Base-by-base conservation (phyloP, 2,113 vertebrate genomes). In the Aldabrachelys gigantea region DNA sequence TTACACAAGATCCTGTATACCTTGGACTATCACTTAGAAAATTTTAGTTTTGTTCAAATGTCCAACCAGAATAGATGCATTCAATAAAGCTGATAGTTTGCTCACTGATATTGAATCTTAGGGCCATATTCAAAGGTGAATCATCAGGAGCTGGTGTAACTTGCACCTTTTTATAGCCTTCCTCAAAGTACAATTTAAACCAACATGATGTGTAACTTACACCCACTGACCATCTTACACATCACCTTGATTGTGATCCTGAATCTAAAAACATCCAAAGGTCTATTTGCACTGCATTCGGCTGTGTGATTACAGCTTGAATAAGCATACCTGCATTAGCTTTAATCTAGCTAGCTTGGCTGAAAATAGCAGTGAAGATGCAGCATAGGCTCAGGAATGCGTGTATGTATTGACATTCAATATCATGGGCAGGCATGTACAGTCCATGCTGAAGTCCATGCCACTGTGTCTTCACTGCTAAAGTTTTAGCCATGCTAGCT, bases 1-100 rank as follows among this genome's bases (percentile, higher is more conserved):
- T 56, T 56, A 56, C 9, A 56, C 54, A 56, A 24, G 54, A 56
- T 56, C 54, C 86, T 57, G 29, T 87, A 47, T 47, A 50, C 10
- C 91, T 93, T 65, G 17, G 5, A 90, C 59, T 27, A n/a, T 72
- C 59, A 41, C 80, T 91, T 91, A 92, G 59, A 59, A 91, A 91
- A 88, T 65, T 5, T 5, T 53, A 35, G 19, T 35, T 0, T 1
- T 21, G 92, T 95, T 89, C 22, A 56, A 22, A 56, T 56, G 22
- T 56, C 54, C 22, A 56, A 65, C 27, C 62, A 65, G 29, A 59
- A 35, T 31, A 8, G 62, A 31, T 81, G 16, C 65, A 19, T 41
- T 81, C 1, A 69, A 13, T 57, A 21, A 94, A 85, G 24, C 12
- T 85, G 47, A 57, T 38, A 56, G 22, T 65, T 93, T 78, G 29